Evolutionary conservation across 2,888 invertebrate genomes (phyloP).

Genomic region (Scelioninae gen. 1): DNA sequence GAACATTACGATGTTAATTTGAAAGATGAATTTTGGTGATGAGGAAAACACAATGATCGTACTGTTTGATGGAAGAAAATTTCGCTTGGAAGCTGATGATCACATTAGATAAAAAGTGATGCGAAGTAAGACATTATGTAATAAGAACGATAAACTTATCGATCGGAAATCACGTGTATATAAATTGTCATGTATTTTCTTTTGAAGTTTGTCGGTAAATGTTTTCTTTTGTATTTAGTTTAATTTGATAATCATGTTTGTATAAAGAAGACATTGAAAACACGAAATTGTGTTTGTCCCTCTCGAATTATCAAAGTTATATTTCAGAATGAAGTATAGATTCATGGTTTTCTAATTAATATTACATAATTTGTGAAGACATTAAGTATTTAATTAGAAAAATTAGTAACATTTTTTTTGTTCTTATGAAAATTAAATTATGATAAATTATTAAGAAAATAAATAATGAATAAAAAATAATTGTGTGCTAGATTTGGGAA

Average conservation of each 20-base stretch:
- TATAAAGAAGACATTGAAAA: not conserved
- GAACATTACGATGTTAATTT: constrained; percentile 57
- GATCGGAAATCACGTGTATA: not conserved
- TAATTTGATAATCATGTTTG: constrained; percentile 26
- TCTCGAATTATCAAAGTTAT: not conserved
- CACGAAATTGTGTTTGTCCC: not conserved
- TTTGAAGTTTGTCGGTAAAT: constrained; percentile 22
- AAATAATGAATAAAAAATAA: too few species aligned
- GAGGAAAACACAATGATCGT: constrained; percentile 9
- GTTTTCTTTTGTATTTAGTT: constrained; percentile 10
- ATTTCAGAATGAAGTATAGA: not conserved
- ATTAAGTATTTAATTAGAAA: too few species aligned
- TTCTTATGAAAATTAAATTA: too few species aligned
- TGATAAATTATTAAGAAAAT: too few species aligned
- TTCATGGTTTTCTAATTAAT: too few species aligned
- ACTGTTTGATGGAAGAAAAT: constrained; percentile 14
- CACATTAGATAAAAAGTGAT: constrained; percentile 14
- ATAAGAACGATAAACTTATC: constrained; percentile 5
- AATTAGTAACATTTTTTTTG: too few species aligned
- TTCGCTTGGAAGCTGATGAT: constrained; percentile 10
- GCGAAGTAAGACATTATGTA: not conserved
- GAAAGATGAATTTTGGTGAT: constrained; percentile 3
- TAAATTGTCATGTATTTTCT: constrained; percentile 22
- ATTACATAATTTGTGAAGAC: too few species aligned
- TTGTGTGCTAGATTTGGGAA: too few species aligned